Evolutionary conservation across 1,140 invertebrate genomes (phyloP).

Genomic region (Sarcophaga peregrina): DNA sequence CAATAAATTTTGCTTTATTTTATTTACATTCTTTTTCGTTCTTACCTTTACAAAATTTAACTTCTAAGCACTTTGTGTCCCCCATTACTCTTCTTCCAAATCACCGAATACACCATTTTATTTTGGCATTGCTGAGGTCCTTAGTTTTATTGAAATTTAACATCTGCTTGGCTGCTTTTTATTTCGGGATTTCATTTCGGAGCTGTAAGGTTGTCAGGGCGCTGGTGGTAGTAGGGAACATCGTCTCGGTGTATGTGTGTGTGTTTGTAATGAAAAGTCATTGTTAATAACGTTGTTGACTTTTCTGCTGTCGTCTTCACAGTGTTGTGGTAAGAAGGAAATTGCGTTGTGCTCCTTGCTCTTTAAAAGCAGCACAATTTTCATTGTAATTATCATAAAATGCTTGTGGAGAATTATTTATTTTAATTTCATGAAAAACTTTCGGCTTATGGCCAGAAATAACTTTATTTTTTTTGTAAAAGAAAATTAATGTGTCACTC

Average conservation of each 20-base stretch:
- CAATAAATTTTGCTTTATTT: background rate
- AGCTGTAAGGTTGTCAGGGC: no score
- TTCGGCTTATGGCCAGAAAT: slow-evolving; percentile 20
- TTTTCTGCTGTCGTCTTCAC: background rate
- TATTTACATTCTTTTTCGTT: background rate
- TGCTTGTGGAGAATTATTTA: slow-evolving; percentile 38
- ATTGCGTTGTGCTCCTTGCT: background rate
- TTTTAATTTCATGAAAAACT: slow-evolving; percentile 27
- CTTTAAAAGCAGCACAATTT: slow-evolving; percentile 18
- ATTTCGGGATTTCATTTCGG: no score
- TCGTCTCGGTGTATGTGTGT: background rate
- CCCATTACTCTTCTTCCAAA: background rate
- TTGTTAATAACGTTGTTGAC: slow-evolving; percentile 36
- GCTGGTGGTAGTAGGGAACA: no score
- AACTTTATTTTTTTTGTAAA: background rate
- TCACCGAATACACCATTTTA: background rate
- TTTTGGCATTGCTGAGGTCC: background rate
- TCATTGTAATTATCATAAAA: slow-evolving; percentile 41
- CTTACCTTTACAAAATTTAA: background rate
- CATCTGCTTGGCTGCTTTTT: background rate
- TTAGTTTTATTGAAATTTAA: background rate
- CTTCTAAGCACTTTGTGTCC: background rate
- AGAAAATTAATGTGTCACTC: background rate
- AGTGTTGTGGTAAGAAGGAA: background rate
- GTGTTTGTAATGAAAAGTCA: slow-evolving; percentile 34